Evolutionary conservation across 2,888 invertebrate species (phyloP), one percentile per base, ranked within the genome.

Genomic region (Drepana falcataria): DNA sequence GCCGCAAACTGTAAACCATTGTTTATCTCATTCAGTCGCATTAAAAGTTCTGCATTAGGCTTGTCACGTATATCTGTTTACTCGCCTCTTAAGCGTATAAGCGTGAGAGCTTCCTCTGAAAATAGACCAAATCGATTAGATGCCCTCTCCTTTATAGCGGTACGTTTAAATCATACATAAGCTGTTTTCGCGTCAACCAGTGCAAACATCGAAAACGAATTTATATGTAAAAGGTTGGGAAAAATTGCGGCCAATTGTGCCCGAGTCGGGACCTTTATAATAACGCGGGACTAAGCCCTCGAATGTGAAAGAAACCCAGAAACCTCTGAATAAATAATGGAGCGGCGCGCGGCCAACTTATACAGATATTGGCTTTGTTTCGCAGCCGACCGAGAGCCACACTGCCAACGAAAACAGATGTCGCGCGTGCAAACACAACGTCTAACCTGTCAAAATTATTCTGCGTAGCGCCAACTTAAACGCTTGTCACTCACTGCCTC

Each of bases 301-400:
- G 59, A 65, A 79, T 79, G 72, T 79, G 77, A 69, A 79, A 82
- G 79, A 75, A 81, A 81, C 74, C 71, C 74, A 75, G 71, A 76
- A 74, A 75, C 66, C 73, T 75, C 74, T 83, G 83, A 86, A 86
- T 87, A 84, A 85, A 82, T 83, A 83, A 85, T 81, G 79, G 70
- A 70, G 71, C 64, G 60, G 63, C 65, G 68, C 70, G 66, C 74
- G 64, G 77, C 44, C 44, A 85, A 85, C 79, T 85, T 85, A 81
- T 79, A 77, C 79, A 76, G 80, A 83, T 86, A 86, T 87, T 85
- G 81, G 81, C 75, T 77, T 79, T 82, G 81, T 85, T 85, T 80
- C 70, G 66, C 21, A 21, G 21, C 21, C 21, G 21, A 21, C 21
- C 21, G 65, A 73, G 64, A 73, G 72, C 70, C 72, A 77, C 78